Evolutionary conservation across 1,140 invertebrate species (phyloP), one percentile per base, ranked within the genome.

Genomic region (Drosophila lacertosa): DNA sequence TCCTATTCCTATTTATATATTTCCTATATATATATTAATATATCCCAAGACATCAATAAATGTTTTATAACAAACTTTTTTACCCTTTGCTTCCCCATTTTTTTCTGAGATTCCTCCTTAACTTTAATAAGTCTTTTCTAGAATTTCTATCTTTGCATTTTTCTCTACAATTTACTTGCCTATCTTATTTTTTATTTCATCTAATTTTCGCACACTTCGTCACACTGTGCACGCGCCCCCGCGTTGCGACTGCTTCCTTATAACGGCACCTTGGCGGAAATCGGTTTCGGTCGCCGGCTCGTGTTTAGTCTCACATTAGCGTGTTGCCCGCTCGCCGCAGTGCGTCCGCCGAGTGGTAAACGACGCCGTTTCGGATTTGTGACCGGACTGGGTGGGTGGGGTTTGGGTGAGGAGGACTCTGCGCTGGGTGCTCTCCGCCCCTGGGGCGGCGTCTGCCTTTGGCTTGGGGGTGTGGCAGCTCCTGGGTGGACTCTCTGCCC

Each of bases 261-360:
- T 47, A 15, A 16, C 54, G 26, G 47, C 37, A 53, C 51, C 54
- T 68, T 72, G 58, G 51, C 63, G 82, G 70, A 78, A 82, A 86
- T 89, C 82, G 82, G 73, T 82, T 88, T 86, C 64, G 70, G 66
- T 81, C 66, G 67, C 66, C 40, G 37, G 69, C 69, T 74, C 70
- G 70, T 80, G 71, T 88, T 86, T 86, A 88, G 82, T 66, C 82
- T 66, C 70, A 75, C 82, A 86, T 86, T 86, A 86, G 77, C 77
- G 82, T 81, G 71, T 74, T 60, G 58, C 26, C 59, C 58, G 68
- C 44, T 42, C 32, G 29, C 55, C 54, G 47, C 62, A 42, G 32
- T 67, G 47, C 60, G 59, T 40, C 48, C 78, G 60, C 45, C 79
- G 79, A 79, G 53, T 71, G 75, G 66, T 55, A 67, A 84, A 75